Conservation (phyloP, 2,888 invertebrate genomes). For the Agrotis ipsilon region DNA sequence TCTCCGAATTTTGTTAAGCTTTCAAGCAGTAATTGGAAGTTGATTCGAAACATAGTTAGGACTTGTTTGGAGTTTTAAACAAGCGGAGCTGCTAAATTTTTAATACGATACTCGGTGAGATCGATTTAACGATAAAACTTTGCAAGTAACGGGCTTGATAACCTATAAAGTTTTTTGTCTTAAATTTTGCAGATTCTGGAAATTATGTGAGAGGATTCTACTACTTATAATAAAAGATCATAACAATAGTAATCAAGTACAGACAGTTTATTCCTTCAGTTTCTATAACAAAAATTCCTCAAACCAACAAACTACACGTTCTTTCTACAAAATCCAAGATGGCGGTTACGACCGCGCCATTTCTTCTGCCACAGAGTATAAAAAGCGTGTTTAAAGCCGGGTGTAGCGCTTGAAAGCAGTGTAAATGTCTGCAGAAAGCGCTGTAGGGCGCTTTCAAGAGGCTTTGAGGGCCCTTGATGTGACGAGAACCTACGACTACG, state of each 20-base stretch:
- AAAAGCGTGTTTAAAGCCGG: slow-evolving; percentile 63
- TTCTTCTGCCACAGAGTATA: slow-evolving; percentile 56
- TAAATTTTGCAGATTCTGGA: background rate
- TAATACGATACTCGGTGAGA: background rate
- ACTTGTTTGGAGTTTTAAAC: slow-evolving; percentile 22
- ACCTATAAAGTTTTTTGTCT: background rate
- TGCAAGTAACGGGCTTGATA: background rate
- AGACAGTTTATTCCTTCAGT: background rate
- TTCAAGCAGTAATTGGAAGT: slow-evolving; percentile 9
- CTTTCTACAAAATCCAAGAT: slow-evolving; percentile 59
- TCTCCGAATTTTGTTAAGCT: slow-evolving; percentile 7
- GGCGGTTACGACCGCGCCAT: slow-evolving; percentile 50
- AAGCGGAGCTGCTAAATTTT: slow-evolving; percentile 5
- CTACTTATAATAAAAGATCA: background rate
- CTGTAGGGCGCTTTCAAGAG: slow-evolving; percentile 62
- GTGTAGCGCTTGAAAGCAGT: slow-evolving; percentile 65
- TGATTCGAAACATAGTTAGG: slow-evolving; percentile 16
- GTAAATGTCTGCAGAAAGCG: slow-evolving; percentile 68
- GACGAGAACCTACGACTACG: slow-evolving; percentile 60
- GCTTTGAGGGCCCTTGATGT: slow-evolving; percentile 54
- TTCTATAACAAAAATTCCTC: background rate
- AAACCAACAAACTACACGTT: slow-evolving; percentile 5
- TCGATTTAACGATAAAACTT: background rate
- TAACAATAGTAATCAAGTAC: background rate
- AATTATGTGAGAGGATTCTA: background rate